These are phyloP conservation scores for Nothoprocta perdicaria DNA, from an alignment of 2,113 vertebrate species.

Conservation along the genomic window DNA sequence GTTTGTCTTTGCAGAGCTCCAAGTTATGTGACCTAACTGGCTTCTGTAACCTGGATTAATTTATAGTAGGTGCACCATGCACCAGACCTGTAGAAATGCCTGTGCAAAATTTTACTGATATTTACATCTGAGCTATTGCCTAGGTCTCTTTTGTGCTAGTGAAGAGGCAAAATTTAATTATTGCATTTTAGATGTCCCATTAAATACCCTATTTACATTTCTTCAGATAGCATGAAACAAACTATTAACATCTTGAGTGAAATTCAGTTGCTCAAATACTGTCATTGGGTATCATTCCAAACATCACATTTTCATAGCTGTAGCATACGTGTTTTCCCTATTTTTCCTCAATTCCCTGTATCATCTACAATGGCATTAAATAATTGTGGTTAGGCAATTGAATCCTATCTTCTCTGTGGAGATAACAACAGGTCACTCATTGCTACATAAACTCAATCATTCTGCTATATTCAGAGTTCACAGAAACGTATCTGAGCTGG, in stretches of 20 bases:
- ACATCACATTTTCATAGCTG: not conserved
- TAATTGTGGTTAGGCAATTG: not conserved
- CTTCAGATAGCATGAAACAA: not conserved
- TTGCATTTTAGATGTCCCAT: not conserved
- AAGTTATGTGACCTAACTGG: not conserved
- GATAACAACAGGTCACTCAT: not conserved
- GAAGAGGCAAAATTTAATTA: not conserved
- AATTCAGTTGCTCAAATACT: not conserved
- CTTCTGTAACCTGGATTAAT: not conserved
- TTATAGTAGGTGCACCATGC: not conserved
- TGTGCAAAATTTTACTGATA: not conserved
- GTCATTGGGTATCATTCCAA: not conserved
- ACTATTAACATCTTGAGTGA: not conserved
- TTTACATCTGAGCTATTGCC: not conserved
- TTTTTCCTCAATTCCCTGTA: not conserved
- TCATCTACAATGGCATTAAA: not conserved
- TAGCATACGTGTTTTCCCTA: not conserved
- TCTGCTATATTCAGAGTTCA: not conserved
- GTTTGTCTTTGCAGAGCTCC: rapidly evolving
- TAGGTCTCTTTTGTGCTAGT: not conserved
- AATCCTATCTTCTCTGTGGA: not conserved
- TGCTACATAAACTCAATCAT: not conserved
- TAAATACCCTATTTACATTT: not conserved
- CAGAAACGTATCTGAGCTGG: not conserved
- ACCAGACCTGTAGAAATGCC: not conserved